Percentiles rank a stretch among this genome's conserved stretches.
These are phyloP conservation scores for Orussus abietinus DNA, from an alignment of 1,140 invertebrate species.

Conservation along the genomic window DNA sequence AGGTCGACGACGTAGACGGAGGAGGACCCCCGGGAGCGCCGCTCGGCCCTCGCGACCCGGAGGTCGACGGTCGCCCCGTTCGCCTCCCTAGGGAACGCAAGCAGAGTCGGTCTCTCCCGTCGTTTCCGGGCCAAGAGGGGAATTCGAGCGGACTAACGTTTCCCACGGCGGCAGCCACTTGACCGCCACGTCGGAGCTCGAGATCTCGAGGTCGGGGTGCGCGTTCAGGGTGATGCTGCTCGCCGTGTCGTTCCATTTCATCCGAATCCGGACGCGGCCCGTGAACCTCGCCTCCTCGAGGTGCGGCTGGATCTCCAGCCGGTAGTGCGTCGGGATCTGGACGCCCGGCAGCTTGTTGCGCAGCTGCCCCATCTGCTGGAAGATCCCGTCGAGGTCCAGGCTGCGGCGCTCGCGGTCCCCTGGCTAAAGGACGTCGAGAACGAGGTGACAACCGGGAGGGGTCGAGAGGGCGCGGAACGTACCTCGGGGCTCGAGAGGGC, in stretches of 20 bases:
- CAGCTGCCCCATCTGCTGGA: conserved; percentile 19
- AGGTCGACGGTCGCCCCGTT: too few relatives aligned
- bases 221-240: conserved; percentile 61
- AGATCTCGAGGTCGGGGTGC: conserved; percentile 58
- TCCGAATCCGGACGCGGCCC: conserved; percentile 60
- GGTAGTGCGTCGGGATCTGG: conserved; percentile 59
- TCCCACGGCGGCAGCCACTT: conserved; percentile 31
- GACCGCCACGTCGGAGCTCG: conserved; percentile 30
- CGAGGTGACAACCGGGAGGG: too few relatives aligned
- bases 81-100: too few relatives aligned
- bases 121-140: too few relatives aligned
- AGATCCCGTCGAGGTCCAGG: conserved; percentile 35
- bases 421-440: too few relatives aligned
- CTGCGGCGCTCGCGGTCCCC: too few relatives aligned
- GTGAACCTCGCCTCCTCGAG: conserved; percentile 57
- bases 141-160: conserved; percentile 45
- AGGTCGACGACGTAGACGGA: conserved; percentile 57
- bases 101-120: too few relatives aligned
- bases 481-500: too few relatives aligned
- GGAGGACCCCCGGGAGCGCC: background rate
- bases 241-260: conserved; percentile 56
- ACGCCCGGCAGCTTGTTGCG: conserved; percentile 52
- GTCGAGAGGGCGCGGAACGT: too few relatives aligned
- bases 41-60: conserved; percentile 17
- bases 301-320: conserved; percentile 60